Base-by-base conservation (phyloP, 2,888 invertebrate genomes). In the Petrophora chlorosata region DNA sequence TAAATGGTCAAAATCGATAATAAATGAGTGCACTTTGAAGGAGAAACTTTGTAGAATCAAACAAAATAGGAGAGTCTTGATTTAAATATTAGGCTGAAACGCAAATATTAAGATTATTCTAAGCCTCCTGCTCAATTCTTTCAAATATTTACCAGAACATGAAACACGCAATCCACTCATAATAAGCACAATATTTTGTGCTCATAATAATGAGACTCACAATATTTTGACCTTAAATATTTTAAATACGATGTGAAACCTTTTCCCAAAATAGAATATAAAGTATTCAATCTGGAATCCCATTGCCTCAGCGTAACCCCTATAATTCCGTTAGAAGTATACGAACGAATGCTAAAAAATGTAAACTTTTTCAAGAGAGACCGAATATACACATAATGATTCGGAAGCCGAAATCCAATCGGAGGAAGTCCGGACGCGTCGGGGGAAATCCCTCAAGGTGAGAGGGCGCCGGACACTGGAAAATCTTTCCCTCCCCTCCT, bases 371-470 rank as follows among this genome's bases (percentile, higher is more conserved):
- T 76, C 53, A 55, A 74, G 76, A 73, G 76, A 75, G 74, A 70
- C 67, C 59, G 68, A 69, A 74, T 77, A 75, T 78, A 82, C 82
- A 82, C 82, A 85, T 85, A 80, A 83, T 86, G 79, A 87, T 87
- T 84, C 74, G 78, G 76, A 82, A 85, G 79, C 79, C 82, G 76
- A 81, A 85, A 86, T 82, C 80, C 82, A 85, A 86, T 86, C 82
- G 81, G 69, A 67, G 64, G 69, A 71, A 73, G 72, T 67, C 71
- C 61, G 61, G 63, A 58, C 63, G 71, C 72, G 79, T 65, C 85
- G 63, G 59, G 87, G 88, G 86, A 85, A 87, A 85, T 87, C 80
- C 82, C 75, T 62, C 62, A 76, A 87, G 87, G 88, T 86, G 84
- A 85, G 82, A 84, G 80, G 79, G 73, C 76, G 65, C 79, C 76